Evolutionary conservation across 2,888 invertebrate genomes (phyloP).

Genomic region (Philonicus albiceps): DNA sequence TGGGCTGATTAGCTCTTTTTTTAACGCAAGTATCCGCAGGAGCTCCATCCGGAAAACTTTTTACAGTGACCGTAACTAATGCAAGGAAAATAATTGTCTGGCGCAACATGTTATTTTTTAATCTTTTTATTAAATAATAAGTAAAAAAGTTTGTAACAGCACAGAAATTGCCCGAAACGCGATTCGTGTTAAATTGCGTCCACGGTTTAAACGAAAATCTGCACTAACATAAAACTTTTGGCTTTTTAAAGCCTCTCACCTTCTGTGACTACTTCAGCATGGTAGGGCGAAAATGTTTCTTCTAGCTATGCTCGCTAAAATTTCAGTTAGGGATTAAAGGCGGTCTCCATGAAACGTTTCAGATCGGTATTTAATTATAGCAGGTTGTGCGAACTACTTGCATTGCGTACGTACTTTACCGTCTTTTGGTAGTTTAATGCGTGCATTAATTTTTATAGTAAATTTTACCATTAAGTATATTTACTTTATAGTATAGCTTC

Average conservation of each 20-base stretch:
- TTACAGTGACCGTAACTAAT: constrained; percentile 58
- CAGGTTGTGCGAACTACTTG: neutral
- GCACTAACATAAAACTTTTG: neutral
- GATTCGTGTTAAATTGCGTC: neutral
- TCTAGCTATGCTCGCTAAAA: neutral
- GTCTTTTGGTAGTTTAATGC: neutral
- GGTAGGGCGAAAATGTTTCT: constrained; percentile 28
- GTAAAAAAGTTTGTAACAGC: neutral
- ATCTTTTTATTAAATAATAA: neutral
- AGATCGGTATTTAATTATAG: neutral
- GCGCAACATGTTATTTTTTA: constrained; percentile 9
- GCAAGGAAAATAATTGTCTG: constrained; percentile 56
- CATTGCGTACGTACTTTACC: neutral
- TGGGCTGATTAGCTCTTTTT: constrained; percentile 76
- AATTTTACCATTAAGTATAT: neutral
- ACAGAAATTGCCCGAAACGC: neutral
- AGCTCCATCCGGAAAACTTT: constrained; percentile 79
- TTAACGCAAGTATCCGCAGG: constrained; percentile 83
- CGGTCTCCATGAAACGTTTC: neutral
- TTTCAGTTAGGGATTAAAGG: neutral
- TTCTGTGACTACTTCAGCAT: neutral
- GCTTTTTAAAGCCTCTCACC: constrained; percentile 33
- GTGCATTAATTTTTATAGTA: neutral
- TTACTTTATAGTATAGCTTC: neutral
- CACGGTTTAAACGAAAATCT: constrained; percentile 19